A percentile compares a stretch with the other conserved stretches of the same genome.
These are phyloP conservation scores for Petrolisthes cinctipes DNA, from an alignment of 2,888 invertebrate species.

Conservation along the genomic window DNA sequence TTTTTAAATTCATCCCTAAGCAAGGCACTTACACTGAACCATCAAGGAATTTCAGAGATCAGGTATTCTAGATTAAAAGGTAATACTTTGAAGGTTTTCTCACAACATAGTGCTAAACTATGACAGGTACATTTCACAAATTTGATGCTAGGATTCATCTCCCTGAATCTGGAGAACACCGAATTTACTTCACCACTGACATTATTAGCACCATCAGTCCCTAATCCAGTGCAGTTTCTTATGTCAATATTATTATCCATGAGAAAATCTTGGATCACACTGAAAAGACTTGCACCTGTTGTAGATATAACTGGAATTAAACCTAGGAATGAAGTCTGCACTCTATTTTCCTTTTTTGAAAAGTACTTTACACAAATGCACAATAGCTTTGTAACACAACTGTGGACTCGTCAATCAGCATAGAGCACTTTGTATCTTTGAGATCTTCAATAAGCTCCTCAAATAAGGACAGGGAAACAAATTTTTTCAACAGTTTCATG, in stretches of 20 bases:
- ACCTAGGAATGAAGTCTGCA: not conserved
- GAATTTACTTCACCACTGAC: constrained; percentile 27
- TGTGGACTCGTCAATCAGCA: not conserved
- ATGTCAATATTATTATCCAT: constrained; percentile 23
- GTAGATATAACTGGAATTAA: constrained; percentile 7
- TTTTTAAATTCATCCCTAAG: constrained; percentile 10
- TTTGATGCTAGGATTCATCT: constrained; percentile 1
- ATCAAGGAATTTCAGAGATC: constrained; percentile 22
- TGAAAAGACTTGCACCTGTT: not conserved
- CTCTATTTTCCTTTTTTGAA: not conserved
- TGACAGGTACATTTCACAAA: not conserved
- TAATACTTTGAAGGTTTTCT: not conserved
- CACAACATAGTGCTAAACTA: not conserved
- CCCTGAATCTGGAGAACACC: constrained; percentile 29
- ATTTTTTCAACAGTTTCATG: not conserved
- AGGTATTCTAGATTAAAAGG: constrained; percentile 19
- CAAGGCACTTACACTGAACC: constrained; percentile 26
- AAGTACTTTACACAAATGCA: constrained; percentile 7
- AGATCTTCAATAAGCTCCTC: not conserved
- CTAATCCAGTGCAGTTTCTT: constrained; percentile 23
- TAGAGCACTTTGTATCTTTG: no score
- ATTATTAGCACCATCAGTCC: constrained; percentile 32
- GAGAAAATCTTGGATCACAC: constrained; percentile 10
- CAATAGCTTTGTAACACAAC: not conserved
- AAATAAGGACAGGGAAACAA: constrained; percentile 10